phyloP scores from a whole-genome alignment of 2,113 vertebrate genomes.

The Brachyhypopomus occidentalis region DNA sequence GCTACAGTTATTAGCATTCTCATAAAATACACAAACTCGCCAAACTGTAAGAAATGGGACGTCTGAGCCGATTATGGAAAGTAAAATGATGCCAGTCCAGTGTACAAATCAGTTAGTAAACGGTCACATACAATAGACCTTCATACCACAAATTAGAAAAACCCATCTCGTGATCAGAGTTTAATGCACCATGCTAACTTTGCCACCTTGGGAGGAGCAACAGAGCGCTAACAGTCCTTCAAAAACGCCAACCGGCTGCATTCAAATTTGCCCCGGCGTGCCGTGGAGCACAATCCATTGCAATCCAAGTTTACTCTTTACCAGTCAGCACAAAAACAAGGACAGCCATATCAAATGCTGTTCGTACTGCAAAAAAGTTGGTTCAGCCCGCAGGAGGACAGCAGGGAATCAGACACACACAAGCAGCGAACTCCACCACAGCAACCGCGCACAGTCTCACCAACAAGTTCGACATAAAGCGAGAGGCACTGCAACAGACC shows the following conservation, averaged over 20 bases:
- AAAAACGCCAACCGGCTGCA: conserved; percentile 13
- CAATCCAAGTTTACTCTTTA: conserved; percentile 22
- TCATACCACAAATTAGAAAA: too few relatives aligned
- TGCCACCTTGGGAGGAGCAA: conserved; percentile 8
- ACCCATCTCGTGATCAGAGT: not conserved
- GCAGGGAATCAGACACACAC: not conserved
- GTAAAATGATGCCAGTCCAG: too few relatives aligned
- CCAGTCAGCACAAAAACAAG: conserved; percentile 26
- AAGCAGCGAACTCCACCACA: not conserved
- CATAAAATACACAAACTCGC: too few relatives aligned
- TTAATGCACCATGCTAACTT: not conserved
- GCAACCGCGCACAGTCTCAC: not conserved
- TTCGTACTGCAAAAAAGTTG: not conserved
- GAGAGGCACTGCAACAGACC: not conserved
- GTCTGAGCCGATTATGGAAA: too few relatives aligned
- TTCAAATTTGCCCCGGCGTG: conserved; percentile 30
- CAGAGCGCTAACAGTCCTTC: not conserved
- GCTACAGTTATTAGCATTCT: too few relatives aligned
- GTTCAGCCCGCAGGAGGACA: not conserved
- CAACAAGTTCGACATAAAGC: conserved; percentile 19
- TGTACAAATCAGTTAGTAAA: not conserved
- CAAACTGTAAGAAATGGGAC: too few relatives aligned
- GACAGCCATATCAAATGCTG: conserved; percentile 16
- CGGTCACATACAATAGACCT: not conserved
- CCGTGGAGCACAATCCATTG: conserved; percentile 28